Evolutionary conservation across 2,888 invertebrate genomes (phyloP).

Genomic region (Spilarctia lutea): DNA sequence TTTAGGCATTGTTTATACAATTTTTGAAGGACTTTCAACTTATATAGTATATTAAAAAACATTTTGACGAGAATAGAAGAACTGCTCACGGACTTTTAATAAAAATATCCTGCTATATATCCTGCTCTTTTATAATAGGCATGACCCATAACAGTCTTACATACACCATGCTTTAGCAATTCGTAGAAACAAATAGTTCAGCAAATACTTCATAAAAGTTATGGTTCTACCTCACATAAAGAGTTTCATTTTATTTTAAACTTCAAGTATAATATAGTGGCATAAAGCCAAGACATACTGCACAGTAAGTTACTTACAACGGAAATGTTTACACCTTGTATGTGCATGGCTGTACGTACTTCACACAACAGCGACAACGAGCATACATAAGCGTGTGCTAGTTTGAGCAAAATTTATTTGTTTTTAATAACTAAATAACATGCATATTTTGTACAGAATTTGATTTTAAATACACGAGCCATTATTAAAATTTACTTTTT

Average conservation of each 20-base stretch:
- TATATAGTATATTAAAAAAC: neutral
- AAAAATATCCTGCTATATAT: neutral
- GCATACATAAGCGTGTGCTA: neutral
- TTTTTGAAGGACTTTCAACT: neutral
- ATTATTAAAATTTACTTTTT: no score
- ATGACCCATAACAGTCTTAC: no score
- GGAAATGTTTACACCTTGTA: neutral
- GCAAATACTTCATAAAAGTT: neutral
- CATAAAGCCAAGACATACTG: neutral
- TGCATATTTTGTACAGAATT: no score
- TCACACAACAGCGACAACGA: neutral
- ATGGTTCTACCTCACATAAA: neutral
- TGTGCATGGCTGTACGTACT: neutral
- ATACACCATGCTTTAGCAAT: neutral
- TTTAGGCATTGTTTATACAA: no score
- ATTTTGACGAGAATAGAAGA: neutral
- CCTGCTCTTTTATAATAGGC: no score
- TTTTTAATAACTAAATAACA: neutral
- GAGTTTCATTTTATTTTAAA: neutral
- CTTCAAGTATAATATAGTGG: neutral
- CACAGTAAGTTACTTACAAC: neutral
- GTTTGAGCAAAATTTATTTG: neutral
- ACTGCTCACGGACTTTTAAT: neutral
- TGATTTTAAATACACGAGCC: no score
- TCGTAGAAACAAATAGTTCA: neutral